These are phyloP conservation scores for Hylomyscus alleni DNA, from an alignment of 2,797 vertebrate species.

Conservation along the genomic window DNA sequence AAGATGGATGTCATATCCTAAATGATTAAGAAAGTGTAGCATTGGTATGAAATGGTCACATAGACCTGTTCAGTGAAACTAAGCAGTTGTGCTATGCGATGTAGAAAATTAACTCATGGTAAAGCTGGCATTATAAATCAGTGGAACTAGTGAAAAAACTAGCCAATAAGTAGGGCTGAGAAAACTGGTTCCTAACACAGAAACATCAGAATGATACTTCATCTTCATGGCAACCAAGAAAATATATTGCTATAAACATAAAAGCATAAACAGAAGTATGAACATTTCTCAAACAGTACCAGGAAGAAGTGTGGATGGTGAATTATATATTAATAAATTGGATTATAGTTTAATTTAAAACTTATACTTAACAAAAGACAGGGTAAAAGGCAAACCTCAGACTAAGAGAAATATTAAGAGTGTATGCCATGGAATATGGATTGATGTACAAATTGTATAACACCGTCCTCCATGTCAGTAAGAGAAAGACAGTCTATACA, in stretches of 20 bases:
- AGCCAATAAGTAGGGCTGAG: background rate
- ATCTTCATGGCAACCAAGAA: conserved; percentile 12
- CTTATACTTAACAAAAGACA: background rate
- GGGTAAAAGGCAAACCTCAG: background rate
- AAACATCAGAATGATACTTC: conserved; percentile 25
- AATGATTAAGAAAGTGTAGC: background rate
- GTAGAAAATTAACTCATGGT: background rate
- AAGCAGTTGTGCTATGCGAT: background rate
- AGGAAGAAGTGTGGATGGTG: background rate
- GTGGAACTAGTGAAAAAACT: background rate
- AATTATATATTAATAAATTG: background rate
- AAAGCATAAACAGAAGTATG: background rate
- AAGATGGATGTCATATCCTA: background rate
- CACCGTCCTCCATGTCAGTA: background rate
- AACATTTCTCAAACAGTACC: background rate
- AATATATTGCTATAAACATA: conserved; percentile 4
- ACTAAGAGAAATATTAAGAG: background rate
- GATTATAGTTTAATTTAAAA: background rate
- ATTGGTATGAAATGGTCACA: background rate
- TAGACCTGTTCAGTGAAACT: background rate
- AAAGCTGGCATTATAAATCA: background rate
- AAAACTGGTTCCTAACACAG: background rate
- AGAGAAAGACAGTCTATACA: background rate
- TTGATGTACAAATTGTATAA: background rate
- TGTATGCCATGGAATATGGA: background rate